Evolutionary conservation across 2,113 vertebrate genomes (phyloP).

Genomic region (Aptenodytes patagonicus): DNA sequence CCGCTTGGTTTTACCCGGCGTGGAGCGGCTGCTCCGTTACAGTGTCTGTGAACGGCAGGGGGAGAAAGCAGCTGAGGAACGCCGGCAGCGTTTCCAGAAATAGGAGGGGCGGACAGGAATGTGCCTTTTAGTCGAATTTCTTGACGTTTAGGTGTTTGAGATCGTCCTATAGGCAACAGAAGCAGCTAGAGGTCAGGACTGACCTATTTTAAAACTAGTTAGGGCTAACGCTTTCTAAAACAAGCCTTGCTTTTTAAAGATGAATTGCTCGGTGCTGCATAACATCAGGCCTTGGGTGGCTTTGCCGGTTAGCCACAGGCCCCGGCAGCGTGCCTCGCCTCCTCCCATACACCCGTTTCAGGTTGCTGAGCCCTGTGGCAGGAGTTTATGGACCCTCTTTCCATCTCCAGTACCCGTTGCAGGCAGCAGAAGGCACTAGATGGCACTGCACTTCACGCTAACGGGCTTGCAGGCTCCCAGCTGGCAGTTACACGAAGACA

Average conservation of each 20-base stretch:
- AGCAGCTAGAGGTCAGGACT: not conserved
- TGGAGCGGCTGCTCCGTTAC: not conserved
- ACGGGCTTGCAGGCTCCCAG: not conserved
- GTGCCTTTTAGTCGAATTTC: rapidly evolving
- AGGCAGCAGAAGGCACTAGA: not conserved
- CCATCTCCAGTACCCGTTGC: rapidly evolving
- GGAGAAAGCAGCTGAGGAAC: not conserved
- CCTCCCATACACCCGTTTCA: not conserved
- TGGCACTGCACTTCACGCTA: not conserved
- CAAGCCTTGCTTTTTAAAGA: not conserved
- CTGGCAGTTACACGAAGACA: rapidly evolving
- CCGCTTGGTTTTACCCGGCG: rapidly evolving
- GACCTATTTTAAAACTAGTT: not conserved
- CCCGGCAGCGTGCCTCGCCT: not conserved
- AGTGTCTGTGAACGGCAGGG: rapidly evolving
- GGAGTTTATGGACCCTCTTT: not conserved
- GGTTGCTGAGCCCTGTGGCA: not conserved
- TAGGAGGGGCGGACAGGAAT: rapidly evolving
- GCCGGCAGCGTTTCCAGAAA: rapidly evolving
- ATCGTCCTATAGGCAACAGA: rapidly evolving
- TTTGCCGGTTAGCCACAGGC: not conserved
- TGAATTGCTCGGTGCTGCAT: too few relatives aligned
- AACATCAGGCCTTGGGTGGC: not conserved
- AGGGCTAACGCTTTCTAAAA: not conserved
- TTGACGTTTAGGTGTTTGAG: not conserved